Evolutionary conservation across 2,888 invertebrate species (phyloP).

Genomic region (Agapetus fuscipes): DNA sequence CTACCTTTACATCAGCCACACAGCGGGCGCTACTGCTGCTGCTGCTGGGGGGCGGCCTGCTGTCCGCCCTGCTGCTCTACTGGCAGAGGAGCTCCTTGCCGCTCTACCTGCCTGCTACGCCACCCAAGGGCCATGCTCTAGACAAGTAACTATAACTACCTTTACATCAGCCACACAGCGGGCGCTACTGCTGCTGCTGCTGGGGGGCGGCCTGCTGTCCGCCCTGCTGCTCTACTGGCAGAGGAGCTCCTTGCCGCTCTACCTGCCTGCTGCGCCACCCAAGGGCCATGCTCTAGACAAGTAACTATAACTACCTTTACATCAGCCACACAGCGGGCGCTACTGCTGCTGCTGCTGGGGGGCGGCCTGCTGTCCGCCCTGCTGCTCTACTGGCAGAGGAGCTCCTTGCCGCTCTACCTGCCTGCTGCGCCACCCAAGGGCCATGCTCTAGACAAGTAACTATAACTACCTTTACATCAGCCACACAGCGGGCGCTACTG

Average conservation of each 20-base stretch:
- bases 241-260: slow-evolving; percentile 38
- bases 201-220: slow-evolving; percentile 45
- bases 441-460: slow-evolving; percentile 26
- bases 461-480: too few species aligned
- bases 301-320: slow-evolving; percentile 3
- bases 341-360: slow-evolving; percentile 44
- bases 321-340: slow-evolving; percentile 46
- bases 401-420: slow-evolving; percentile 34
- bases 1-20: too few species aligned
- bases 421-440: slow-evolving; percentile 31
- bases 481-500: slow-evolving; percentile 46
- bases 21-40: slow-evolving; percentile 47
- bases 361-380: slow-evolving; percentile 48
- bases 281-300: slow-evolving; percentile 30
- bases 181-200: slow-evolving; percentile 45
- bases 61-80: slow-evolving; percentile 48
- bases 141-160: slow-evolving; percentile 6
- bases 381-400: slow-evolving; percentile 53
- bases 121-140: slow-evolving; percentile 31
- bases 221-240: slow-evolving; percentile 53
- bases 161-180: too few species aligned
- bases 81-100: slow-evolving; percentile 47
- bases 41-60: slow-evolving; percentile 45
- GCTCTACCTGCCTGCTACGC: slow-evolving; percentile 32
- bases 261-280: slow-evolving; percentile 31